A percentile compares a stretch with the other conserved stretches of the same genome.
These are phyloP conservation scores for Vulpes lagopus DNA, from an alignment of 2,113 vertebrate genomes.

Conservation along the genomic window DNA sequence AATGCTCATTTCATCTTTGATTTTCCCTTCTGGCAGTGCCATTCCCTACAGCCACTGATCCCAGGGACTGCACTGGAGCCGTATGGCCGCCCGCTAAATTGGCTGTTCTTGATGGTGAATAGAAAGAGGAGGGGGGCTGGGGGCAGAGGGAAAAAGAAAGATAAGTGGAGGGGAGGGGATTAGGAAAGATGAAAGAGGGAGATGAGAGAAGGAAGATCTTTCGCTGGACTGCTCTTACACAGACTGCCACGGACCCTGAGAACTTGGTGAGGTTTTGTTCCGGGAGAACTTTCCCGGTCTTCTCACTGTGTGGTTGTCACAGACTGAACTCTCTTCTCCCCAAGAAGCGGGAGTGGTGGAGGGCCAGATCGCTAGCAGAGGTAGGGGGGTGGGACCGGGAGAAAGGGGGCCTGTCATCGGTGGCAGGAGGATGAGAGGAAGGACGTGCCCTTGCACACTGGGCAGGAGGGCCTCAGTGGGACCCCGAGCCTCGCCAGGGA, in stretches of 20 bases:
- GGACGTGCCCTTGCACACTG: too few relatives aligned
- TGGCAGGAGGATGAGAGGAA: neutral
- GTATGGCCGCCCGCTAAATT: conserved; percentile 63
- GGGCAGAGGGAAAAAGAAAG: conserved; percentile 74
- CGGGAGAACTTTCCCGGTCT: conserved; percentile 70
- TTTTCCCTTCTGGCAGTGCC: conserved; percentile 58
- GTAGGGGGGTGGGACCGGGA: neutral
- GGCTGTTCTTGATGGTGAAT: conserved; percentile 77
- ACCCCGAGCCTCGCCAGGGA: neutral
- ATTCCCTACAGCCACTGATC: conserved; percentile 66
- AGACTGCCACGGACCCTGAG: conserved; percentile 66
- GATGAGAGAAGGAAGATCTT: conserved; percentile 84
- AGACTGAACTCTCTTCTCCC: conserved; percentile 71
- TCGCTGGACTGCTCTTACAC: conserved; percentile 61
- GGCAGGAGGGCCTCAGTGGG: neutral
- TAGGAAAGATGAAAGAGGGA: conserved; percentile 80
- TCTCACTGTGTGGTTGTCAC: conserved; percentile 69
- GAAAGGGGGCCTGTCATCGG: neutral
- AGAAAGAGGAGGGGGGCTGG: conserved; percentile 49
- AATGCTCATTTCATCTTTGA: conserved; percentile 72
- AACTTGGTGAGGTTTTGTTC: conserved; percentile 79
- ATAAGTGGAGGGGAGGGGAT: conserved; percentile 81
- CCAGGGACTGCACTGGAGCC: conserved; percentile 47
- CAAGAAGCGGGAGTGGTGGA: neutral
- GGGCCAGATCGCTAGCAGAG: neutral